Conservation (phyloP, 2,797 vertebrate genomes). For the Hippoglossus hippoglossus region DNA sequence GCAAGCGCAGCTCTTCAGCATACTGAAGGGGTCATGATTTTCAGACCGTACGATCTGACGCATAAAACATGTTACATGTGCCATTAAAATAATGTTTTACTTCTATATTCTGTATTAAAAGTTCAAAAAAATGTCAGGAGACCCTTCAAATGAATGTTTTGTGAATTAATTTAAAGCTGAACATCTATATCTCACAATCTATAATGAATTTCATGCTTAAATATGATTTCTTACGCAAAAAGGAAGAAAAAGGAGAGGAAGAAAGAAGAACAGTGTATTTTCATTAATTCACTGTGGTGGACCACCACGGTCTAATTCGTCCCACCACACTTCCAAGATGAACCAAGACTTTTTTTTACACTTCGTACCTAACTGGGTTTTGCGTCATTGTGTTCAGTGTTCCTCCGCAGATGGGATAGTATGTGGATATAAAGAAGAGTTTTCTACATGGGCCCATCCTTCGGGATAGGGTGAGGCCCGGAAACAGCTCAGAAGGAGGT, state of each 20-base stretch:
- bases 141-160: not conserved
- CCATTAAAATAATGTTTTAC: not conserved
- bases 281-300: not conserved
- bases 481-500: slow-evolving; percentile 22
- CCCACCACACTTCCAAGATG: not conserved
- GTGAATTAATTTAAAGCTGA: not conserved
- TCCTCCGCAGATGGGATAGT: no score
- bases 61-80: not conserved
- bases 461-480: not conserved
- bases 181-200: slow-evolving; percentile 9
- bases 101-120: slow-evolving; percentile 3
- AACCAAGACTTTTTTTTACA: no score
- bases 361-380: not conserved
- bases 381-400: not conserved
- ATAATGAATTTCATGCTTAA: slow-evolving; percentile 39
- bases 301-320: not conserved
- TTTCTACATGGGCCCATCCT: no score
- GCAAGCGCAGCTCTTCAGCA: no score
- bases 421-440: no score
- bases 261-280: slow-evolving; percentile 1
- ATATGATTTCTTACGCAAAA: slow-evolving; percentile 19
- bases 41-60: no score
- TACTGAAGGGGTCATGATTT: no score
- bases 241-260: not conserved
- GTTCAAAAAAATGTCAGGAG: not conserved